Base-by-base conservation (phyloP, 2,888 invertebrate genomes). In the Platycheirus albimanus region DNA sequence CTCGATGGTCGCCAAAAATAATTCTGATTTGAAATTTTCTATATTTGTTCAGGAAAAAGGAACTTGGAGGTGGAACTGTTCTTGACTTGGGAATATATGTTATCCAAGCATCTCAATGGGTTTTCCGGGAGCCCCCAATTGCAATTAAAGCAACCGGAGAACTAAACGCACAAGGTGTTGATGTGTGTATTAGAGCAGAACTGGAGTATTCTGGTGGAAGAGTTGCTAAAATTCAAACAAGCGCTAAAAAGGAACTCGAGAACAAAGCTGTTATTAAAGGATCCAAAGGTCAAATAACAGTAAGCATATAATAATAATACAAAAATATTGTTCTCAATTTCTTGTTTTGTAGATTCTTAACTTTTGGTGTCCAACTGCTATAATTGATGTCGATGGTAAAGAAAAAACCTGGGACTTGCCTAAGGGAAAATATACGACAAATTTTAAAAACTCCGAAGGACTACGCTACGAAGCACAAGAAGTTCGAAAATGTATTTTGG, bases 11-110 rank as follows among this genome's bases (percentile, higher is more conserved):
- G n/a, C n/a, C n/a, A n/a, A n/a, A n/a, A n/a, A n/a, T n/a, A n/a
- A n/a, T n/a, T n/a, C n/a, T n/a, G 24, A 3, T 3, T 24, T 24
- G 3, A 4, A 24, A 33, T 38, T 38, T 38, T 38, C 13, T 38
- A n/a, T n/a, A n/a, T 38, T n/a, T 13, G 1, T 38, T 38, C 87
- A 95, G 94, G n/a, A 91, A 92, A 85, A 95, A 94, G 85, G 92
- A 94, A 19, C 87, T 95, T 43, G 97, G 97, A 0, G 98, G 97
- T 7, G 96, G 96, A 36, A 94, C 94, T 0, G 90, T 95, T 52
- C 91, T 96, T 19, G 97, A 97, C 87, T 85, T 97, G 52, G 97
- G 97, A 0, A 92, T 97, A 10, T 97, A 97, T 88, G 90, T 92
- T 0, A 91, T 96, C n/a, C 96, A 97, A 87, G 93, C 95, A 38